Conservation (phyloP, 2,888 invertebrate genomes). For the Dicyrtoma fusca region DNA sequence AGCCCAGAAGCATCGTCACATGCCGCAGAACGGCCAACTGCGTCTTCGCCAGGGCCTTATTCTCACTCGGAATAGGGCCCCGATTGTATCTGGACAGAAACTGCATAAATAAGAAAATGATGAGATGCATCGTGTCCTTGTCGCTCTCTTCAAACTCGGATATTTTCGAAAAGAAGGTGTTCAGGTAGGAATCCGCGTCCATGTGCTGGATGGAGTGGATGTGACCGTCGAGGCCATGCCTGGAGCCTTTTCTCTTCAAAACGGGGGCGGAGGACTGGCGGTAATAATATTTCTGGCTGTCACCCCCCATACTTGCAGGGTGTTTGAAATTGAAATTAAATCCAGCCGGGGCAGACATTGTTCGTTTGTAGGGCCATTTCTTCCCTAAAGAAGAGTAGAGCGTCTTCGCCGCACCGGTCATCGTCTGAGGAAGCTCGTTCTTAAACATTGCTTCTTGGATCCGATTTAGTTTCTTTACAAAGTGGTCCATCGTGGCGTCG, state of each 20-base stretch:
- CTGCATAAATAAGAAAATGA: conserved; percentile 96
- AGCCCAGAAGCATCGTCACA: conserved; percentile 88
- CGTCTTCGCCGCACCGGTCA: conserved; percentile 68
- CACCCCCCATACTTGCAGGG: conserved; percentile 16
- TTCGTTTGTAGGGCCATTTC: conserved; percentile 93
- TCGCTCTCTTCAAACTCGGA: conserved; percentile 94
- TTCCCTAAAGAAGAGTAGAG: conserved; percentile 85
- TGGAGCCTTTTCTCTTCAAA: conserved; percentile 87
- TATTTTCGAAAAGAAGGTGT: conserved; percentile 79
- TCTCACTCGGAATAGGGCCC: conserved; percentile 81
- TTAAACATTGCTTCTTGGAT: conserved; percentile 78
- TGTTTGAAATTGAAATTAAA: conserved; percentile 67
- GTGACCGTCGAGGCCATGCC: conserved; percentile 86
- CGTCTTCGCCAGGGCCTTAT: conserved; percentile 75
- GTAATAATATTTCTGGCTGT: conserved; percentile 64
- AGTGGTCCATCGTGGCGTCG: conserved; percentile 82
- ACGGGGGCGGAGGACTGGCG: conserved; percentile 96
- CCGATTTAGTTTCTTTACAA: conserved; percentile 81
- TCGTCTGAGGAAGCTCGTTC: conserved; percentile 57
- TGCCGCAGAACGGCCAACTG: conserved; percentile 89
- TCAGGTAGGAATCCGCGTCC: conserved; percentile 75
- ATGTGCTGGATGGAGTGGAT: conserved; percentile 81
- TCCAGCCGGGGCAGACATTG: conserved; percentile 89
- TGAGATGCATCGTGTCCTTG: conserved; percentile 89
- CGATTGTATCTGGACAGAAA: conserved; percentile 72